Evolutionary conservation across 2,888 invertebrate species (phyloP).

Genomic region (Erynnis tages): DNA sequence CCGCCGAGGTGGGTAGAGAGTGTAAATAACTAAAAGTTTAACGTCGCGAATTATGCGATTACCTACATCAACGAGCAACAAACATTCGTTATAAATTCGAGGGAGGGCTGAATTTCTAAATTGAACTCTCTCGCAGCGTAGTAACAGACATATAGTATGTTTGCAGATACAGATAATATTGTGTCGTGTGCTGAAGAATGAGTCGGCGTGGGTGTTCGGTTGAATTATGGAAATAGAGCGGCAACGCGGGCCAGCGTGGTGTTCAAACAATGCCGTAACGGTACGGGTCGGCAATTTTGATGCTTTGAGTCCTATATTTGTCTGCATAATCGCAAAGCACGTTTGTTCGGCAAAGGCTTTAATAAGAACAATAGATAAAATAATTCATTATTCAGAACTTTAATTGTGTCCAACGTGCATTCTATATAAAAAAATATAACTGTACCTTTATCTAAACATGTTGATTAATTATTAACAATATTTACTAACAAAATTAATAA

Average conservation of each 20-base stretch:
- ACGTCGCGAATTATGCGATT: slow-evolving; percentile 49
- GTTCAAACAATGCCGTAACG: slow-evolving; percentile 73
- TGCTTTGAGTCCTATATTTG: slow-evolving; percentile 41
- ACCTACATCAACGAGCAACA: slow-evolving; percentile 40
- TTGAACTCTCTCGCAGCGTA: slow-evolving; percentile 47
- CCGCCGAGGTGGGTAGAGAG: slow-evolving; percentile 16
- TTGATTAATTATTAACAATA: too few relatives aligned
- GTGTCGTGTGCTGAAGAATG: slow-evolving; percentile 55
- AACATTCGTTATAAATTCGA: slow-evolving; percentile 37
- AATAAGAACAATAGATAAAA: too few relatives aligned
- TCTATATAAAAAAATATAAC: too few relatives aligned
- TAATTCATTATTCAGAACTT: too few relatives aligned
- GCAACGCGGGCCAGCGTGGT: slow-evolving; percentile 46
- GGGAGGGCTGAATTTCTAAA: slow-evolving; percentile 40
- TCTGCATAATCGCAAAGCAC: slow-evolving; percentile 49
- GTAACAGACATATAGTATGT: slow-evolving; percentile 41
- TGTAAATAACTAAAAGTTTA: slow-evolving; percentile 38
- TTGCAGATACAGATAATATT: slow-evolving; percentile 36
- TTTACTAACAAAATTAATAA: too few relatives aligned
- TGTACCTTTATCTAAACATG: too few relatives aligned
- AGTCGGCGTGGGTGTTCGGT: slow-evolving; percentile 56
- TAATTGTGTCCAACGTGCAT: too few relatives aligned
- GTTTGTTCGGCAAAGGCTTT: slow-evolving; percentile 16
- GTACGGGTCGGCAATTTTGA: slow-evolving; percentile 60
- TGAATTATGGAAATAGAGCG: slow-evolving; percentile 75